phyloP scores from a whole-genome alignment of 2,888 invertebrate species.

The Agrypnus murinus region DNA sequence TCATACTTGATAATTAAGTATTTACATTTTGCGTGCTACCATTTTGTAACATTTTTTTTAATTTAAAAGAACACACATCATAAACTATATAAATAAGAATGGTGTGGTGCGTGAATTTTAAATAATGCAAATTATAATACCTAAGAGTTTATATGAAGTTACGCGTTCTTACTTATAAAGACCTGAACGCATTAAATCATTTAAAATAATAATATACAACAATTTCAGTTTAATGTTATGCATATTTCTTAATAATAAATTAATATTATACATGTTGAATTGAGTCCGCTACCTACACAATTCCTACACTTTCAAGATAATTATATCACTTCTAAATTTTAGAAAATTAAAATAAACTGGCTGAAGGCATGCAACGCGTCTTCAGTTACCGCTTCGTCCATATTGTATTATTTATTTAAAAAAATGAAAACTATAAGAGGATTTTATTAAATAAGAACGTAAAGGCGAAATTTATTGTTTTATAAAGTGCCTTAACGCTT shows the following conservation, averaged over 20 bases:
- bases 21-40: neutral
- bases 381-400: neutral
- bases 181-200: constrained; percentile 36
- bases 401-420: too few relatives aligned
- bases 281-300: constrained; percentile 51
- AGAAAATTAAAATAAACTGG: constrained; percentile 4
- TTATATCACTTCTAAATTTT: constrained; percentile 41
- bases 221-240: constrained; percentile 40
- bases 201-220: constrained; percentile 41
- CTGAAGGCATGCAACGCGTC: constrained; percentile 26
- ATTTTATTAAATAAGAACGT: too few relatives aligned
- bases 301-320: constrained; percentile 47
- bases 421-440: too few relatives aligned
- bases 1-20: constrained; percentile 1
- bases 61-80: too few relatives aligned
- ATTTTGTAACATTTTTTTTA: too few relatives aligned
- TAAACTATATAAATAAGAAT: too few relatives aligned
- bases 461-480: too few relatives aligned
- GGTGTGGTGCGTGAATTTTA: constrained; percentile 29
- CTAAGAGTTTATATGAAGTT: too few relatives aligned
- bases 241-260: constrained; percentile 52
- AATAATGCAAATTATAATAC: constrained; percentile 19
- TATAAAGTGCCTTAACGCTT: neutral
- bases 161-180: constrained; percentile 20
- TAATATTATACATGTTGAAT: constrained; percentile 49